Base-by-base conservation (phyloP, 2,888 invertebrate species). In the Platerodrilus igneus region DNA sequence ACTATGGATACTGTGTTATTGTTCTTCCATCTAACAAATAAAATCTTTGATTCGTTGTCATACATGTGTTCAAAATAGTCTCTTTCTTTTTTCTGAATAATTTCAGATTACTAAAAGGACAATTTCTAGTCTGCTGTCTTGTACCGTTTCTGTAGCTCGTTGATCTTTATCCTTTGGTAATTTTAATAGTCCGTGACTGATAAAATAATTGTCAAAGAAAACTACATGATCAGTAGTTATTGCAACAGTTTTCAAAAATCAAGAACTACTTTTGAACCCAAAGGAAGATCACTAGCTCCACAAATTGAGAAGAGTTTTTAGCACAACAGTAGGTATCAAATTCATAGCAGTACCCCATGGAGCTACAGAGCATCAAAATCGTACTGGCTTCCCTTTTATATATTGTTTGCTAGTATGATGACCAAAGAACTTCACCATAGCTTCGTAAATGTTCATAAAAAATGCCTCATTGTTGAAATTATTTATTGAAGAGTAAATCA, bases 331-430 rank as follows among this genome's bases (percentile, higher is more conserved):
- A 50, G 18, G 49, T 28, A 21, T 48, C 47, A 37, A 50, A 48
- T 8, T 25, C 5, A 29, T 50, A 47, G 18, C 49, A 45, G 34
- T 50, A 51, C 6, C 48, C 48, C 4, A 26, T 25, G 2, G 47
- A 44, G 37, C 47, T 49, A 4, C 47, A 40, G 27, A 45, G 41
- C 35, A 47, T 44, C 54, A 47, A 54, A 53, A 52, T 6, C 51
- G 38, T 3, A 56, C 45, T 19, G 51, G 50, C 35, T 53, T 55
- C 2, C 54, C 48, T 23, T 45, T 17, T 20, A 54, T 54, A 23
- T 51, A 56, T 37, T 53, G 51, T 39, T 56, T 53, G 5, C 45
- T 28, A 9, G 43, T 34, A 37, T 54, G 46, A 14, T 45, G 48
- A 3, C 49, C 49, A 29, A 22, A 54, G 25, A 51, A 51, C 45